phyloP scores from a whole-genome alignment of 2,113 vertebrate species.

The Fulica atra region DNA sequence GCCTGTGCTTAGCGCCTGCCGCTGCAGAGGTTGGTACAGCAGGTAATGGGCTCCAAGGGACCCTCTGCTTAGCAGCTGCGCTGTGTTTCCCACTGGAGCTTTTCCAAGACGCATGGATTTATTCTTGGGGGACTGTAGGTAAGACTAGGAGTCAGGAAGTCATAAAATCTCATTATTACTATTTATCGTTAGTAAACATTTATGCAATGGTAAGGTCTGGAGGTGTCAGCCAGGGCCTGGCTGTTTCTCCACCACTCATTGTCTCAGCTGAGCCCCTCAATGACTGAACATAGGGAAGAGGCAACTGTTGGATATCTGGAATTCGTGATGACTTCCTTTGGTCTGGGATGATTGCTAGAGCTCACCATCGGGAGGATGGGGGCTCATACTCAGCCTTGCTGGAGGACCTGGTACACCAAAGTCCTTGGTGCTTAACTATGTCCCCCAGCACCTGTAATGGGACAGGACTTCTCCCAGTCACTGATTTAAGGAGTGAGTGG shows the following conservation, averaged over 20 bases:
- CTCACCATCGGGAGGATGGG: not conserved
- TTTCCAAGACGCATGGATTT: not conserved
- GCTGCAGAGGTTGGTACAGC: not conserved
- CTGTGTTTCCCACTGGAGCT: slow-evolving; percentile 20
- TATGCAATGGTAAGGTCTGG: not conserved
- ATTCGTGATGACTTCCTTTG: fast-evolving
- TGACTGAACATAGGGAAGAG: not conserved
- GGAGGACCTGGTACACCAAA: not conserved
- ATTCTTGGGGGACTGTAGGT: not conserved
- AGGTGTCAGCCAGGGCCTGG: not conserved
- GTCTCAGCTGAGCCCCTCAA: not conserved
- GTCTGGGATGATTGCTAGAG: not conserved
- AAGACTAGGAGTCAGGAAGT: slow-evolving; percentile 57
- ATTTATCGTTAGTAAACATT: slow-evolving; percentile 49
- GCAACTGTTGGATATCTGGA: not conserved
- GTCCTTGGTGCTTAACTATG: fast-evolving
- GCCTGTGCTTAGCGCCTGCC: not conserved
- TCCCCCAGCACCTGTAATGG: fast-evolving
- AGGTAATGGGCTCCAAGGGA: slow-evolving; percentile 32
- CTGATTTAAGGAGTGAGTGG: not conserved
- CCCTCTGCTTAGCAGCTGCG: not conserved
- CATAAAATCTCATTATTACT: slow-evolving; percentile 44
- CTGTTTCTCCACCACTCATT: not conserved
- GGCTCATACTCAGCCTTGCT: not conserved
- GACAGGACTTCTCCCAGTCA: not conserved